Evolutionary conservation across 2,888 invertebrate genomes (phyloP).

Genomic region (Agonopterix alstromeriana): DNA sequence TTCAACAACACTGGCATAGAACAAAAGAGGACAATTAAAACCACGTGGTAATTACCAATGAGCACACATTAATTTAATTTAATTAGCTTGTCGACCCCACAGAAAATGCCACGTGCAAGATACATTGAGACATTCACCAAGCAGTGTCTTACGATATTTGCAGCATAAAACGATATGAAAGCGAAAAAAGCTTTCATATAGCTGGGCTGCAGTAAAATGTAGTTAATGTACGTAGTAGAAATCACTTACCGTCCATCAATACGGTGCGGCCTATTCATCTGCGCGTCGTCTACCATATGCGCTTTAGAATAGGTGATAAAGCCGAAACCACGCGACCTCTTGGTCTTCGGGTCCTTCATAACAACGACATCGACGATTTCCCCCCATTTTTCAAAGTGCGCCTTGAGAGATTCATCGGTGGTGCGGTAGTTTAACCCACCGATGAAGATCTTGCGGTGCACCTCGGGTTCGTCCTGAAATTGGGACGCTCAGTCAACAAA

Average conservation of each 20-base stretch:
- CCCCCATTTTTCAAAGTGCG: constrained; percentile 98
- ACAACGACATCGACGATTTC: constrained; percentile 97
- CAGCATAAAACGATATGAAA: constrained; percentile 68
- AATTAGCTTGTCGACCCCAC: constrained; percentile 49
- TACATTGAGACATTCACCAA: constrained; percentile 62
- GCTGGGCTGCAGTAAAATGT: constrained; percentile 57
- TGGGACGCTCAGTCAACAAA: constrained; percentile 55
- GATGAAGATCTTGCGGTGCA: constrained; percentile 95
- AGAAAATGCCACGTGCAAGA: constrained; percentile 63
- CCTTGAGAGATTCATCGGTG: constrained; percentile 93
- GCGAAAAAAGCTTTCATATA: constrained; percentile 47
- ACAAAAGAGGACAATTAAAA: background rate
- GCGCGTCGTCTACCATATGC: constrained; percentile 98
- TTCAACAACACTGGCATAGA: constrained; percentile 87
- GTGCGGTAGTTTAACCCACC: constrained; percentile 97
- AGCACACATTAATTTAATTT: background rate
- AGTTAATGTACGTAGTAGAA: background rate
- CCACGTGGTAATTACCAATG: background rate
- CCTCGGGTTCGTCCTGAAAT: constrained; percentile 84
- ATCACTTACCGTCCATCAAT: constrained; percentile 87
- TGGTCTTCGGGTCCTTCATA: constrained; percentile 97
- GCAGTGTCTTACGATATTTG: constrained; percentile 50
- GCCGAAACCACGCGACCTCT: constrained; percentile 97
- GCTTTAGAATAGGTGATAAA: constrained; percentile 97
- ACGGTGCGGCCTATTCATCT: constrained; percentile 91